Conservation (phyloP, 2,797 vertebrate species). For the Catharus ustulatus region DNA sequence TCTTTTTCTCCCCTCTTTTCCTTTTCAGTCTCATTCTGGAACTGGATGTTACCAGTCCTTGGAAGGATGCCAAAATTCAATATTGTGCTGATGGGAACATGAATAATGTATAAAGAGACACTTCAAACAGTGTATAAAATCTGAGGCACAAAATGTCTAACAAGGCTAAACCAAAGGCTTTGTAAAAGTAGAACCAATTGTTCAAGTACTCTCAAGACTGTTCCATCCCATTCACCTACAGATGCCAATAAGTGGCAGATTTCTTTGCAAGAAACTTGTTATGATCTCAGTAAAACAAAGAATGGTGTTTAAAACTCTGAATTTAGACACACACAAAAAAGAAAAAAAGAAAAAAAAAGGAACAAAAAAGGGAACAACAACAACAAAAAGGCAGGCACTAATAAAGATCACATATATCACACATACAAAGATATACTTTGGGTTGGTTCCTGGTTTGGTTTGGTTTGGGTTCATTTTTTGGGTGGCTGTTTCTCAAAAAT, state of each 20-base stretch:
- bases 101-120: conserved; percentile 53
- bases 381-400: not conserved
- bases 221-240: not conserved
- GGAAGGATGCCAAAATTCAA: not conserved
- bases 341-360: not conserved
- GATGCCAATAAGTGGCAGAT: not conserved
- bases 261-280: not conserved
- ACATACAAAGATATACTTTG: not conserved
- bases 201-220: not conserved
- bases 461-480: rapidly evolving
- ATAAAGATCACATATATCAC: not conserved
- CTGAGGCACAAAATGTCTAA: conserved; percentile 39
- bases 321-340: not conserved
- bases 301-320: not conserved
- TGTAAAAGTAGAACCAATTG: conserved; percentile 21
- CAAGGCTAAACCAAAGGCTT: conserved; percentile 43
- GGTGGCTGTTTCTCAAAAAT: not conserved
- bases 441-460: not conserved
- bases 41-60: not conserved
- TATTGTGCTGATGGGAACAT: conserved; percentile 7
- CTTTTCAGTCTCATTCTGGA: conserved; percentile 17
- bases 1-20: not conserved
- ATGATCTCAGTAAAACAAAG: not conserved
- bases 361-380: not conserved
- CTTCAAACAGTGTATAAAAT: conserved; percentile 51